Base-by-base conservation (phyloP, 2,113 vertebrate genomes). In the Genyomyrus donnyi region DNA sequence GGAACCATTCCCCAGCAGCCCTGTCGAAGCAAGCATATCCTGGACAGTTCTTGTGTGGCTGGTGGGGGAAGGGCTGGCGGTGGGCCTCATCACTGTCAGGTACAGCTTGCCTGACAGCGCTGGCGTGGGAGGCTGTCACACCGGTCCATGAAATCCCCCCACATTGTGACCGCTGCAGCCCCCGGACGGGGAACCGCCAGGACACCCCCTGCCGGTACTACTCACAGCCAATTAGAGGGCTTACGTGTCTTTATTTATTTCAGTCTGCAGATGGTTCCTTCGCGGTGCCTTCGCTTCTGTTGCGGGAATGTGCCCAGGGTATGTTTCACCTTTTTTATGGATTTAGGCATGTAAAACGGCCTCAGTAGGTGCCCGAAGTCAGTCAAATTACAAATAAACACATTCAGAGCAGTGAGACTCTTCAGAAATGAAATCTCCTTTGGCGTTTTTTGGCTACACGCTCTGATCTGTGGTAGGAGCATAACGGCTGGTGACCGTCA, bases 181-280 rank as follows among this genome's bases (percentile, higher is more conserved):
- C 48, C n/a, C n/a, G 45, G n/a, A 24, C 10, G 48, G 84, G 84
- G 46, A 56, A 85, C 46, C 45, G 46, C 46, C 42, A 85, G 85
- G 85, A 86, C 42, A 50, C 19, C n/a, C 85, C 85, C n/a, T 56
- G 50, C 15, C 50, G 15, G 85, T 19, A 2, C 15, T 9, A 53
- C 27, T 87, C n/a, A 27, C 85, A 56, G 85, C 85, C 49, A 87
- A 48, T 87, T 27, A 62, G 89, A 58, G 66, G 87, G 21, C 39
- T 84, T 70, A 88, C 91, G 90, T 89, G 62, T 90, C 39, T 86
- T 48, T 86, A 48, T 84, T 49, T 52, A 48, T 87, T 53, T 87
- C 10, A 87, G 24, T 87, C 48, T 87, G 27, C 50, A 52, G 85
- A 50, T 87, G 49, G 50, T 87, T 87, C 49, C 53, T 87, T 39